A percentile compares a stretch with the other conserved stretches of the same genome.
Evolutionary conservation across 2,888 invertebrate genomes (phyloP).

Genomic region (Nezara viridula): DNA sequence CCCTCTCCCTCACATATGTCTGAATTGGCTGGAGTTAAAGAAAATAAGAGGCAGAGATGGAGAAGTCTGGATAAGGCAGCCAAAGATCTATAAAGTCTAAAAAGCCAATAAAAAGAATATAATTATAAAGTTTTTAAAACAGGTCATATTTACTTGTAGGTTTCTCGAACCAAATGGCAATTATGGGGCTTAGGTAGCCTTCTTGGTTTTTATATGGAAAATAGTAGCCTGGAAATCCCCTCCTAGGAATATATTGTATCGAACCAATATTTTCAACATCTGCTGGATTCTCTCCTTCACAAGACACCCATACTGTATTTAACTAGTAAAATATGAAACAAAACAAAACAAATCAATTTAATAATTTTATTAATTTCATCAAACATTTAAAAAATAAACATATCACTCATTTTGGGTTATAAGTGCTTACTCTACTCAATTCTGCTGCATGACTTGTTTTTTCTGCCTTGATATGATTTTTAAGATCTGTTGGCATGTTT

Average conservation of each 20-base stretch:
- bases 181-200: slow-evolving; percentile 89
- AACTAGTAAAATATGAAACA: slow-evolving; percentile 71
- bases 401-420: slow-evolving; percentile 67
- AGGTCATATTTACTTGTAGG: slow-evolving; percentile 80
- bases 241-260: slow-evolving; percentile 83
- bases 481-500: slow-evolving; percentile 83
- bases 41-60: too few species aligned
- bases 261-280: slow-evolving; percentile 93
- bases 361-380: neutral
- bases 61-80: too few species aligned
- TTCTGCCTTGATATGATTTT: slow-evolving; percentile 76
- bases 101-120: too few species aligned
- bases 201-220: slow-evolving; percentile 90
- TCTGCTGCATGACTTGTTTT: slow-evolving; percentile 64
- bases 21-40: too few species aligned
- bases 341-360: neutral
- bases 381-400: neutral
- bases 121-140: too few species aligned
- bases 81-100: too few species aligned
- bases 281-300: slow-evolving; percentile 93
- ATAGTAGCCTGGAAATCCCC: slow-evolving; percentile 90
- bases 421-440: slow-evolving; percentile 66
- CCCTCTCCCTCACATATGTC: too few species aligned
- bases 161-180: slow-evolving; percentile 87
- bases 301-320: slow-evolving; percentile 91